Conservation (phyloP, 2,113 vertebrate species). For the Phylloscopus trochiloides region DNA sequence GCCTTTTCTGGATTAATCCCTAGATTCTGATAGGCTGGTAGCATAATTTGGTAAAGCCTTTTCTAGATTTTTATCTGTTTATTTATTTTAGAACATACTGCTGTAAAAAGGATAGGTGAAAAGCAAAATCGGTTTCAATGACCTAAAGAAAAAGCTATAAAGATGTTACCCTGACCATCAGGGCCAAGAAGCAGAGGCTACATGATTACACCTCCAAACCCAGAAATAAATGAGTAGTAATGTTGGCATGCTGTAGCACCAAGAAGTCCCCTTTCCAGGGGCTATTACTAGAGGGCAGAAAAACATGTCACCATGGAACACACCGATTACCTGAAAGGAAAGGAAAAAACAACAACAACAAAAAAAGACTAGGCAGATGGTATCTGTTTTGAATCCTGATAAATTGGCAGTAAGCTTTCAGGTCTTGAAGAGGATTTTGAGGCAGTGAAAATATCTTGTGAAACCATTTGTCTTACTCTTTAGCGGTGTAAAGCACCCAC, state of each 20-base stretch:
- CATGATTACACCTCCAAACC: neutral
- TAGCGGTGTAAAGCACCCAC: neutral
- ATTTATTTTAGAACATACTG: conserved; percentile 11
- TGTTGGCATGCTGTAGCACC: neutral
- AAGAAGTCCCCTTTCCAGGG: neutral
- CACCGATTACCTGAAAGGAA: neutral
- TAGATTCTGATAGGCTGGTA: neutral
- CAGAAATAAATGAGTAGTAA: conserved; percentile 41
- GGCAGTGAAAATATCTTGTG: conserved; percentile 14
- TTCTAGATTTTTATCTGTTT: neutral
- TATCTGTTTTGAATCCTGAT: neutral
- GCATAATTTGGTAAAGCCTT: neutral
- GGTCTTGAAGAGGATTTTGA: neutral
- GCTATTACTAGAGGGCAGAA: neutral
- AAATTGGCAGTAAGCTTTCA: neutral
- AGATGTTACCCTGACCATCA: neutral
- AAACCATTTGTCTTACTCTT: conserved; percentile 22
- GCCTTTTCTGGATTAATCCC: neutral
- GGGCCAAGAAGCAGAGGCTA: neutral
- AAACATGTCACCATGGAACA: neutral
- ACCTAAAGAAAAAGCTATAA: neutral
- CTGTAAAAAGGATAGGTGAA: conserved; percentile 1
- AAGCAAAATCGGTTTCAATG: conserved; percentile 36
- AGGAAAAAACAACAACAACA: neutral
- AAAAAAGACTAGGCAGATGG: neutral